A percentile compares a stretch with the other conserved stretches of the same genome.
Conservation (phyloP, 2,797 vertebrate species). For the Garrulus glandarius region DNA sequence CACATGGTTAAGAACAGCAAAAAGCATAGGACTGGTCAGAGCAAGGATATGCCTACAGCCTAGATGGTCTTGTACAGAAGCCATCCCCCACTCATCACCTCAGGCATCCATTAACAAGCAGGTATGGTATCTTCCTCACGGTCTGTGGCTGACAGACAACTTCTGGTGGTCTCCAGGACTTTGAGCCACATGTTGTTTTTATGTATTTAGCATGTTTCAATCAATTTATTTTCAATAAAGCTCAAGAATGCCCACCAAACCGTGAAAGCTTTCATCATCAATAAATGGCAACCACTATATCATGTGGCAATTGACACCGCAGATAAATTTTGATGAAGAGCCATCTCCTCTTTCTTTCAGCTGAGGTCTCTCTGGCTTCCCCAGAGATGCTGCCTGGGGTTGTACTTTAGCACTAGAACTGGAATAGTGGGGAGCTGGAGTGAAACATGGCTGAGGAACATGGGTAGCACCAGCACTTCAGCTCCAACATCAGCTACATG, state of each 20-base stretch:
- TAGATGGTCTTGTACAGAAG: neutral
- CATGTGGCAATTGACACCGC: neutral
- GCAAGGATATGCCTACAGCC: neutral
- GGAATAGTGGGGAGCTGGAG: neutral
- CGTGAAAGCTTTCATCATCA: neutral
- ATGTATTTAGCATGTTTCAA: neutral
- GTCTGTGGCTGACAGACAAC: neutral
- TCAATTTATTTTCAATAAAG: neutral
- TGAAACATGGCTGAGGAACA: neutral
- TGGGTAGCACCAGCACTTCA: neutral
- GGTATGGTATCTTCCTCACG: neutral
- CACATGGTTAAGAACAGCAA: neutral
- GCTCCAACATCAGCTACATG: neutral
- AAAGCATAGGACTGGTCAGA: neutral
- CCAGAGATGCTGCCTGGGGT: neutral
- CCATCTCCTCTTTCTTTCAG: neutral
- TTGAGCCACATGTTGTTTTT: neutral
- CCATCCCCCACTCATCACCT: neutral
- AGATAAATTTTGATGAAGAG: neutral
- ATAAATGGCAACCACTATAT: neutral
- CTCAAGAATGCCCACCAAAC: neutral
- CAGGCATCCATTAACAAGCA: neutral
- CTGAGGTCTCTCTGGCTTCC: neutral
- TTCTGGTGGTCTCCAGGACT: neutral
- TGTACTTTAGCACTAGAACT: neutral